phyloP scores from a whole-genome alignment of 2,113 vertebrate species.

The Tachycineta bicolor region DNA sequence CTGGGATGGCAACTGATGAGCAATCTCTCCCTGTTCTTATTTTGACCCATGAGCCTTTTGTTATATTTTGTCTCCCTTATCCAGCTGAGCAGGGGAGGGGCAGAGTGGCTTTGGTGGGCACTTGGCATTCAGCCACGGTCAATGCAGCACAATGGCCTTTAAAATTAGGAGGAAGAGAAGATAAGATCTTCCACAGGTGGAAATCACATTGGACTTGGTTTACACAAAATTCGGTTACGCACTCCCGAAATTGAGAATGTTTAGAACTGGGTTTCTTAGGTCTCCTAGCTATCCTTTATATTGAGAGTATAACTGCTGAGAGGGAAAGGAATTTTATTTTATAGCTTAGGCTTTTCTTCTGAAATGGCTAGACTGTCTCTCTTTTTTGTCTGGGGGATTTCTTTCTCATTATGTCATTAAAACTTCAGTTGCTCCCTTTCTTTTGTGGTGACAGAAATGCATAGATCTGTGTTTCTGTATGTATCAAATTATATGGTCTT shows the following conservation, averaged over 20 bases:
- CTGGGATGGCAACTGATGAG: neutral
- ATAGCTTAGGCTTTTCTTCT: conserved; percentile 8
- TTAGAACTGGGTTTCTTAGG: neutral
- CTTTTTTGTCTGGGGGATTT: conserved; percentile 36
- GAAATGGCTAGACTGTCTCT: conserved; percentile 9
- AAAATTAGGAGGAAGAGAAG: neutral
- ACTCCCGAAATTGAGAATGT: neutral
- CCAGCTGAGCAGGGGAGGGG: neutral
- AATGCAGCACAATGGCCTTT: neutral
- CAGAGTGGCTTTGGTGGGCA: neutral
- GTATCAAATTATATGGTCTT: conserved; percentile 44
- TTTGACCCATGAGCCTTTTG: neutral
- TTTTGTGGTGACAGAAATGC: conserved; percentile 29
- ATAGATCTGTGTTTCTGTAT: neutral
- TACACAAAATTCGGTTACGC: neutral
- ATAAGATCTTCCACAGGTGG: neutral
- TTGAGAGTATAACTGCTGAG: neutral
- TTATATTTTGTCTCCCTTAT: neutral
- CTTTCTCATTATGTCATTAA: conserved; percentile 51
- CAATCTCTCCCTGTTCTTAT: neutral
- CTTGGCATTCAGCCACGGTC: neutral
- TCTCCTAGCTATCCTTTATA: neutral
- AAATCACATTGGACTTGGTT: neutral
- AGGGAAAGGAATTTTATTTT: conserved; percentile 32
- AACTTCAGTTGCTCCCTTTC: conserved; percentile 30